Conservation (phyloP, 2,888 invertebrate genomes). For the Phorcus lineatus region DNA sequence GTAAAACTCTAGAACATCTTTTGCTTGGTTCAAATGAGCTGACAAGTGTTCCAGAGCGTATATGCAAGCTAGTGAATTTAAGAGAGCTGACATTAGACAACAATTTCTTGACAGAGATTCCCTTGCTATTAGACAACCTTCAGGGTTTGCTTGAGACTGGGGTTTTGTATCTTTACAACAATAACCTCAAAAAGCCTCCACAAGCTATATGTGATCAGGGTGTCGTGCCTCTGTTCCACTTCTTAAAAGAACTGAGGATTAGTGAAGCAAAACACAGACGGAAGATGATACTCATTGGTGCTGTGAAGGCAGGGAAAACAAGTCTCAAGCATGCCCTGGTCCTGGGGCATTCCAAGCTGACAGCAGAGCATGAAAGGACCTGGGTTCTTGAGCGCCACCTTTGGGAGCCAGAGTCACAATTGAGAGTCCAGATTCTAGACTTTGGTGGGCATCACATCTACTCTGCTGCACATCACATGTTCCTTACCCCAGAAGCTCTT, state of each 20-base stretch:
- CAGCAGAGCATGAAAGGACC: constrained; percentile 66
- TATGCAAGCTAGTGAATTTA: constrained; percentile 57
- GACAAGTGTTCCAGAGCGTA: constrained; percentile 51
- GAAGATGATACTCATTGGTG: constrained; percentile 69
- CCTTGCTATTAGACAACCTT: constrained; percentile 62
- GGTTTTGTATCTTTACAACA: constrained; percentile 55
- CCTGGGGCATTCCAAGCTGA: constrained; percentile 61
- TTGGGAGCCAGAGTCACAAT: constrained; percentile 68
- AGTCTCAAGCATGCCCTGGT: constrained; percentile 65
- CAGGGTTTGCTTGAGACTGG: constrained; percentile 51
- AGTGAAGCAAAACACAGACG: constrained; percentile 65
- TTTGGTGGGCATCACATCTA: constrained; percentile 72
- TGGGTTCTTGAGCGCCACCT: constrained; percentile 70
- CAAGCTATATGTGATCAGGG: constrained; percentile 65
- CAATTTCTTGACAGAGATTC: constrained; percentile 57
- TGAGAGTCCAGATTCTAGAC: constrained; percentile 65
- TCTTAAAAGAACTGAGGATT: constrained; percentile 59
- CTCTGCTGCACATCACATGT: constrained; percentile 72
- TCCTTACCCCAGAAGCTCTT: constrained; percentile 67
- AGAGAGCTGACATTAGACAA: constrained; percentile 57
- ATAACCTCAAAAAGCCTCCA: constrained; percentile 58
- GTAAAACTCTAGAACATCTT: constrained; percentile 46
- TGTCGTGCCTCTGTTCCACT: constrained; percentile 55
- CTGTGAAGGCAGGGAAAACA: constrained; percentile 67
- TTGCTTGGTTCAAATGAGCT: constrained; percentile 53